Percentiles rank a stretch among this genome's conserved stretches.
Evolutionary conservation across 2,888 invertebrate genomes (phyloP).

Genomic region (Aethes cnicana): DNA sequence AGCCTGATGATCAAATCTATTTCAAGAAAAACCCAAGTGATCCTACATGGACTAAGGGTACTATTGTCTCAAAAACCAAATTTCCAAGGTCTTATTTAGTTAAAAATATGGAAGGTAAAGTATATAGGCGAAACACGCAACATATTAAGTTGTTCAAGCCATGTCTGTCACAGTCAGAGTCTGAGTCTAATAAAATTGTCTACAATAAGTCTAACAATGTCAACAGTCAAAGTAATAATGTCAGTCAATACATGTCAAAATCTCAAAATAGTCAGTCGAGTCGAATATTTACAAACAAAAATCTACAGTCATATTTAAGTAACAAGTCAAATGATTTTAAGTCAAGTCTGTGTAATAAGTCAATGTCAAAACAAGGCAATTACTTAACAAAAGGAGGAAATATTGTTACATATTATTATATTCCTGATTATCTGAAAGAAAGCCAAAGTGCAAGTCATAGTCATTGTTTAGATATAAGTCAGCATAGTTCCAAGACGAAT

Average conservation of each 20-base stretch:
- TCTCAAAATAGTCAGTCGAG: no score
- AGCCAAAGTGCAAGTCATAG: background rate
- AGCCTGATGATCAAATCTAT: background rate
- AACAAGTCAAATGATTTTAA: background rate
- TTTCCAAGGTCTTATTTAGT: no score
- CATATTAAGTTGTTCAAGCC: constrained; percentile 5
- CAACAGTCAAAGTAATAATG: background rate
- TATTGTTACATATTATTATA: background rate
- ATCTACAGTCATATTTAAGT: background rate
- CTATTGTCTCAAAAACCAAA: no score
- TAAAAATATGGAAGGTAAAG: no score
- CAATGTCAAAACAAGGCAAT: background rate
- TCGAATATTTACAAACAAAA: background rate
- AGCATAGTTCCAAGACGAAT: background rate
- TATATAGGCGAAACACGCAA: constrained; percentile 3
- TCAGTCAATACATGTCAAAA: no score
- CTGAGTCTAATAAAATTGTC: background rate
- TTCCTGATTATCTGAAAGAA: background rate
- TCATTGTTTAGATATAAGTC: background rate
- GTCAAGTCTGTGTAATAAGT: background rate
- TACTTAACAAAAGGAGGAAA: background rate
- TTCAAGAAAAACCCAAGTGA: constrained; percentile 2
- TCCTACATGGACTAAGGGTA: background rate
- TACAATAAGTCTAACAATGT: background rate
- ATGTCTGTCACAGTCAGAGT: background rate